Evolutionary conservation across 1,140 invertebrate genomes (phyloP), one percentile per base, ranked within the genome.

Genomic region (Chironomus striatipennis): DNA sequence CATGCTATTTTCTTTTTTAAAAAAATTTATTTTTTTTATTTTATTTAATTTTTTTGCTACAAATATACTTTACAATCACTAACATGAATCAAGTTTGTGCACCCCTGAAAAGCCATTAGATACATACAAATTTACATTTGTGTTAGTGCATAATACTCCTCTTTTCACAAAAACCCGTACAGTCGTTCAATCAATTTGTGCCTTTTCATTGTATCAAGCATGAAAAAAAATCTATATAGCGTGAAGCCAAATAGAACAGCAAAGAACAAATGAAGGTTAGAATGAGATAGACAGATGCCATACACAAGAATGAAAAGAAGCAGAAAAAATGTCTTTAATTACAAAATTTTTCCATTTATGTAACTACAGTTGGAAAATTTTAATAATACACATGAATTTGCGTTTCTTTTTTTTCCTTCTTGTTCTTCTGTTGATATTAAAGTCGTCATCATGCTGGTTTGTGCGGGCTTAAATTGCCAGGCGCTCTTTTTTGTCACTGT

Each of bases 181-280:
- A 57, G 12, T 57, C 47, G 47, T 15, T 57, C 47, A 57, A 57
- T 57, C 47, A 57, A 57, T 57, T 57, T 12, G 5, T 57, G 47
- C 12, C 12, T 12, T 57, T 57, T 57, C 47, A 57, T 57, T 57
- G 47, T 57, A 57, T 57, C 47, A 57, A 12, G n/a, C n/a, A 57
- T 57, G 47, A 57, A 57, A 57, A n/a, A 57, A 57, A 57, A 57
- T 57, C 47, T 57, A 57, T 57, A 57, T 57, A 57, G 47, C 47
- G 47, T 57, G 47, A 57, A 57, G 47, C 47, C 47, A 57, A 57
- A 57, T 57, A 57, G 47, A 57, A 57, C 47, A 57, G n/a, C 4
- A 57, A 57, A n/a, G 24, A 34, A 34, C 24, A 34, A 34, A 34
- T 34, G 24, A 34, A 34, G 24, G 24, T 34, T 34, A 34, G 24